Evolutionary conservation across 2,888 invertebrate genomes (phyloP).

Genomic region (Linnaemya tessellans): DNA sequence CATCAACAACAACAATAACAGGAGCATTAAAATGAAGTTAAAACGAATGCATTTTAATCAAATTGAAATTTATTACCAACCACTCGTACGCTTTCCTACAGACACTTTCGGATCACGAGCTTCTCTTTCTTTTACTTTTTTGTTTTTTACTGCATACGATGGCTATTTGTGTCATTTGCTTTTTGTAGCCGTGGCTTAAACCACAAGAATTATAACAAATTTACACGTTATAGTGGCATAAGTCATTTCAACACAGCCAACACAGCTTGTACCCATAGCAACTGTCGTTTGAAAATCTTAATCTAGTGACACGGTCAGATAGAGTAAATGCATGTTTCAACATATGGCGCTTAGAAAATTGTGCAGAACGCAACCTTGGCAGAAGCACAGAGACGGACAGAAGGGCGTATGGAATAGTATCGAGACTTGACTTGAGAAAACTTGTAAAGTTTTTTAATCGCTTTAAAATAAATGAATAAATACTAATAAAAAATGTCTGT

Average conservation of each 20-base stretch:
- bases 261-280: conserved; percentile 59
- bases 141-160: conserved; percentile 31
- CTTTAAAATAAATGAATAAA: no score
- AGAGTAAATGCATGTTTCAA: conserved; percentile 75
- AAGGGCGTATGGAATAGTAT: neutral
- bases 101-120: conserved; percentile 20
- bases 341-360: conserved; percentile 77
- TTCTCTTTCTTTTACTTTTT: neutral
- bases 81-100: conserved; percentile 14
- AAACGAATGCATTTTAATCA: conserved; percentile 70
- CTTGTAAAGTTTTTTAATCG: no score
- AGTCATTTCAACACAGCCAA: conserved; percentile 75
- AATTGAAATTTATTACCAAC: conserved; percentile 75
- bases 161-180: conserved; percentile 29
- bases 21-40: conserved; percentile 39
- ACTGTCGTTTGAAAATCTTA: conserved; percentile 58
- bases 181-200: conserved; percentile 70
- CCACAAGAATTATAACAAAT: conserved; percentile 81
- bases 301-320: conserved; percentile 63
- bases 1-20: conserved; percentile 23
- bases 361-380: conserved; percentile 60
- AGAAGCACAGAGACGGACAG: neutral
- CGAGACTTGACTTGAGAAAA: neutral
- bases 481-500: no score
- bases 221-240: conserved; percentile 82